A percentile compares a stretch with the other conserved stretches of the same genome.
Conservation (phyloP, 2,888 invertebrate genomes). For the Malthinus flaveolus region DNA sequence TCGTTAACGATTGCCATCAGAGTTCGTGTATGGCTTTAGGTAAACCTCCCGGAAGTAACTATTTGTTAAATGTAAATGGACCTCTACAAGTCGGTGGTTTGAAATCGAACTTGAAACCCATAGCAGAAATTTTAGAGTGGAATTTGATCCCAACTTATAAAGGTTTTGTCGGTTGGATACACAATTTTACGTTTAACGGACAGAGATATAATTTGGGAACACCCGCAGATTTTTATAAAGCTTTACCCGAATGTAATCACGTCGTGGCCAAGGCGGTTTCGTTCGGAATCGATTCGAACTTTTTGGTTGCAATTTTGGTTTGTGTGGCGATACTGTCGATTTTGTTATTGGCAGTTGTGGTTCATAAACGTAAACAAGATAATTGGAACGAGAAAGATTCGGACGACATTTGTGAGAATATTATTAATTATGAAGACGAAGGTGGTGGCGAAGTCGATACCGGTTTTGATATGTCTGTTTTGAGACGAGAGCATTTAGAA, state of each 20-base stretch:
- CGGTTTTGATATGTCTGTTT: slow-evolving; percentile 84
- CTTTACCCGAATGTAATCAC: slow-evolving; percentile 74
- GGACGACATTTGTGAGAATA: slow-evolving; percentile 95
- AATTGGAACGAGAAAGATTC: slow-evolving; percentile 89
- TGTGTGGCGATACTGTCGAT: slow-evolving; percentile 83
- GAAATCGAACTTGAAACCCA: slow-evolving; percentile 64
- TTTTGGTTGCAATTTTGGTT: slow-evolving; percentile 86
- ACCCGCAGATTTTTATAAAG: slow-evolving; percentile 73
- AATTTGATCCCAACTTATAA: slow-evolving; percentile 67
- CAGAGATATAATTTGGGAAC: slow-evolving; percentile 87
- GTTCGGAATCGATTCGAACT: slow-evolving; percentile 83
- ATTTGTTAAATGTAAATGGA: slow-evolving; percentile 69
- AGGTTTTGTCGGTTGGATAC: slow-evolving; percentile 87
- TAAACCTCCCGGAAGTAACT: slow-evolving; percentile 41
- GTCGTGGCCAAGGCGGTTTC: slow-evolving; percentile 76
- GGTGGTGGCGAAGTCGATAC: slow-evolving; percentile 98
- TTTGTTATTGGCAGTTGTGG: slow-evolving; percentile 85
- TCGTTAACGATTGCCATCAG: slow-evolving; percentile 50
- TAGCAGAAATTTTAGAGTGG: slow-evolving; percentile 71
- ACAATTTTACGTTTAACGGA: slow-evolving; percentile 86
- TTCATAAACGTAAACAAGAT: slow-evolving; percentile 84
- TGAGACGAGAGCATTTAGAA: slow-evolving; percentile 55
- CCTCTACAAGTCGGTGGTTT: slow-evolving; percentile 86
- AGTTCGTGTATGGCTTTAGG: slow-evolving; percentile 47
- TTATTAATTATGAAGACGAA: slow-evolving; percentile 97